These are phyloP conservation scores for Serripes groenlandicus DNA, from an alignment of 2,888 invertebrate genomes.

Conservation along the genomic window DNA sequence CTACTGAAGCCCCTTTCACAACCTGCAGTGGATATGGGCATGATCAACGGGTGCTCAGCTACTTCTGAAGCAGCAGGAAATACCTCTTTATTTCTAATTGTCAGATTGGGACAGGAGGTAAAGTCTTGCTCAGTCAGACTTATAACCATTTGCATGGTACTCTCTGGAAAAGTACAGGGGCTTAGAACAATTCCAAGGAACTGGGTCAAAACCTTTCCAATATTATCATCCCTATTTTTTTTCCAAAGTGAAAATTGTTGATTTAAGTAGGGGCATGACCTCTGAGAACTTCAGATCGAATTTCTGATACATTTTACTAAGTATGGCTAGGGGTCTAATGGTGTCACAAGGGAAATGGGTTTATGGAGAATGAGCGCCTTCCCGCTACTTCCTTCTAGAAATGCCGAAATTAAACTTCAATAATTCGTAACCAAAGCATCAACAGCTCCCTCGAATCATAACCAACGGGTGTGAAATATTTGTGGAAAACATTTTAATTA, in stretches of 20 bases:
- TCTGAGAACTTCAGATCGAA: neutral
- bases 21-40: too few relatives aligned
- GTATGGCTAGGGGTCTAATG: neutral
- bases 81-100: too few relatives aligned
- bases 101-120: too few relatives aligned
- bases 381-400: constrained; percentile 31
- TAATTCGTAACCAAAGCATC: constrained; percentile 32
- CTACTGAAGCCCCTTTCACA: too few relatives aligned
- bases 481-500: neutral
- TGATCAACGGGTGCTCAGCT: too few relatives aligned
- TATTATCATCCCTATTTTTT: too few relatives aligned
- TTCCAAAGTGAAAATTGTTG: neutral
- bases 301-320: neutral
- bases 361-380: constrained; percentile 27
- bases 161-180: too few relatives aligned
- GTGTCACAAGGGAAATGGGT: constrained; percentile 9
- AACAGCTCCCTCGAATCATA: constrained; percentile 9
- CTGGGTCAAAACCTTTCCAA: too few relatives aligned
- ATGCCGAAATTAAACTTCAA: constrained; percentile 22
- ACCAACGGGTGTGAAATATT: constrained; percentile 28
- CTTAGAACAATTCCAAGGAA: too few relatives aligned
- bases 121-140: too few relatives aligned
- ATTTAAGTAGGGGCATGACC: neutral
- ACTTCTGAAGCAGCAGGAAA: too few relatives aligned
- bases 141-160: too few relatives aligned